Percentiles rank a stretch among this genome's conserved stretches.
phyloP scores from a whole-genome alignment of 1,140 invertebrate species.

The Calephelis virginiensis region DNA sequence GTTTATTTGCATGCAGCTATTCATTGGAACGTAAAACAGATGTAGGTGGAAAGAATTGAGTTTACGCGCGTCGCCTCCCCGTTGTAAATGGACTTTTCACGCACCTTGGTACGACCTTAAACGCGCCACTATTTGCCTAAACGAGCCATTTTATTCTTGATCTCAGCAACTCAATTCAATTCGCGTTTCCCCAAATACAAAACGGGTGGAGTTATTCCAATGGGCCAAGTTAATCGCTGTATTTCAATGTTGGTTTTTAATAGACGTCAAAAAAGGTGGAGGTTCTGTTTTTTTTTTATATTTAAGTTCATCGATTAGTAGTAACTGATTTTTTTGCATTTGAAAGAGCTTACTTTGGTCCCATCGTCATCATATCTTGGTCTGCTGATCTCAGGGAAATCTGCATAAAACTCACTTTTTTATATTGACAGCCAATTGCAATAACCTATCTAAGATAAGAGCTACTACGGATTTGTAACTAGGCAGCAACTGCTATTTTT shows the following conservation, averaged over 20 bases:
- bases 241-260: neutral
- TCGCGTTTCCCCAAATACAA: slow-evolving; percentile 32
- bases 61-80: slow-evolving; percentile 35
- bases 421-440: no score
- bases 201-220: slow-evolving; percentile 26
- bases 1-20: slow-evolving; percentile 62
- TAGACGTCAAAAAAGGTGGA: no score
- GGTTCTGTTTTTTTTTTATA: no score
- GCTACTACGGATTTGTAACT: no score
- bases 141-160: slow-evolving; percentile 48
- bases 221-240: slow-evolving; percentile 18
- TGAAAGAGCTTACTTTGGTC: no score
- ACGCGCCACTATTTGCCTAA: slow-evolving; percentile 51
- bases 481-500: no score
- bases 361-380: no score
- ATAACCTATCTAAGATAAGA: no score
- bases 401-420: no score
- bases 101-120: slow-evolving; percentile 43
- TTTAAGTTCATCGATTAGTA: no score
- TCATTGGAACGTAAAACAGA: slow-evolving; percentile 60
- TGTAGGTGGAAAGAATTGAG: slow-evolving; percentile 56
- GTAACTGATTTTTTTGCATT: no score
- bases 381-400: no score
- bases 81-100: slow-evolving; percentile 41
- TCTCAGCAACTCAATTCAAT: slow-evolving; percentile 38